phyloP scores from a whole-genome alignment of 2,113 vertebrate genomes.

The Peromyscus maniculatus region DNA sequence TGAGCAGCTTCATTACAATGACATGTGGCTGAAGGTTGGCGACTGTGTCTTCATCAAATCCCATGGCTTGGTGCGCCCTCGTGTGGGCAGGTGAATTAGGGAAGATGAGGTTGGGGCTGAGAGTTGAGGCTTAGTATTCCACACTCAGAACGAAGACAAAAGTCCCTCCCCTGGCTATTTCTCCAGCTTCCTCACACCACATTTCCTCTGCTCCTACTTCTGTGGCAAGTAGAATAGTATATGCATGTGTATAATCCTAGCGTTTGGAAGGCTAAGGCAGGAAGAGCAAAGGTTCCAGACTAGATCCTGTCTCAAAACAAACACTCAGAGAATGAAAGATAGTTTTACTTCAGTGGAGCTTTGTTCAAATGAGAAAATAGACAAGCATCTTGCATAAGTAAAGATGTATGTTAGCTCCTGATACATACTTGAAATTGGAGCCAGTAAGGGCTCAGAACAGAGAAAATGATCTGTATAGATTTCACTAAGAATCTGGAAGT shows the following conservation, averaged over 20 bases:
- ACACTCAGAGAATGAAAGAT: not conserved
- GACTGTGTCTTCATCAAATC: conserved; percentile 98
- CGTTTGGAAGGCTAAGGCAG: not conserved
- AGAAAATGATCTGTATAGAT: not conserved
- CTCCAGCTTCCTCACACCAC: not conserved
- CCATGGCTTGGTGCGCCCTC: conserved; percentile 95
- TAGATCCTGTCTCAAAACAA: not conserved
- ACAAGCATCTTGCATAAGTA: conserved; percentile 46
- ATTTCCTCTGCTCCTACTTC: not conserved
- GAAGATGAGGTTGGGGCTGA: conserved; percentile 25
- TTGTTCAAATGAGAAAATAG: conserved; percentile 40
- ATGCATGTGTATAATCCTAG: not conserved
- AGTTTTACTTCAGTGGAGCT: not conserved
- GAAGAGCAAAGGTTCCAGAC: not conserved
- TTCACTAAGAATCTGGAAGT: not conserved
- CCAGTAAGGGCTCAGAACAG: not conserved
- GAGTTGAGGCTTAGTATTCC: not conserved
- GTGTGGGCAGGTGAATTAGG: conserved; percentile 94
- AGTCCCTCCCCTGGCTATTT: not conserved
- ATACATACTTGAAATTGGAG: not conserved
- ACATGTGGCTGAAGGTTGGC: conserved; percentile 97
- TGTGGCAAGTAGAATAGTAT: not conserved
- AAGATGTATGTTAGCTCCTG: not conserved
- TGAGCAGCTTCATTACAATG: conserved; percentile 97
- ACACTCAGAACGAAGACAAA: conserved; percentile 4